Conservation (phyloP, 2,888 invertebrate genomes). For the Drosophila antonietae region DNA sequence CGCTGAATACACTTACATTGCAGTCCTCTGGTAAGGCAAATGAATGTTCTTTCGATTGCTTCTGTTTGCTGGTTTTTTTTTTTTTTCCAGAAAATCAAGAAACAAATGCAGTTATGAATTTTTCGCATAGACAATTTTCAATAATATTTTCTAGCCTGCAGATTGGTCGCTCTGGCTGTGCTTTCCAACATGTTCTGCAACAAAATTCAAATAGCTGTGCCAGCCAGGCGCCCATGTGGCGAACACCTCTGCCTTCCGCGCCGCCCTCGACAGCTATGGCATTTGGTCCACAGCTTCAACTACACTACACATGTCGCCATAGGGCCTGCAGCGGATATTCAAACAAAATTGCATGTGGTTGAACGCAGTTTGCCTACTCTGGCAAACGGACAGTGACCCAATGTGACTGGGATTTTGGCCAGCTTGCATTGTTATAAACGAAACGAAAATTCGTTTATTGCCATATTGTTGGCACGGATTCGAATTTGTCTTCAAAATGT, state of each 20-base stretch:
- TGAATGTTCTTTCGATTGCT: conserved; percentile 4
- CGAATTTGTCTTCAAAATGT: conserved; percentile 56
- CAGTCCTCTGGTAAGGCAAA: conserved; percentile 12
- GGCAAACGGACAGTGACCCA: conserved; percentile 14
- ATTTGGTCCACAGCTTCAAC: conserved; percentile 17
- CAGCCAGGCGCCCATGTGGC: conserved; percentile 44
- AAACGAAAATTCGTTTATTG: conserved; percentile 72
- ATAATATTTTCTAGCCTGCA: conserved; percentile 54
- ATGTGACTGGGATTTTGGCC: conserved; percentile 24
- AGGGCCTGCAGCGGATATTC: conserved; percentile 41
- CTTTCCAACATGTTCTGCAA: conserved; percentile 59
- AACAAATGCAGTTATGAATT: conserved; percentile 62
- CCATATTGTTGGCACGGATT: conserved; percentile 57
- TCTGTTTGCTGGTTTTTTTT: background rate
- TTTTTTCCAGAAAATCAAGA: conserved; percentile 9
- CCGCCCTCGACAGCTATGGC: conserved; percentile 2
- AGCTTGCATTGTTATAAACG: conserved; percentile 50
- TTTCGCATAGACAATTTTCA: conserved; percentile 66
- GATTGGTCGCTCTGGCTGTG: conserved; percentile 4
- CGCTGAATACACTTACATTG: background rate
- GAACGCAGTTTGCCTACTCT: conserved; percentile 56
- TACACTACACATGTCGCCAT: conserved; percentile 13
- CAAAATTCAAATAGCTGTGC: conserved; percentile 69
- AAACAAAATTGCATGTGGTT: conserved; percentile 71
- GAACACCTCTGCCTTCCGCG: conserved; percentile 48